These are phyloP conservation scores for Lophius americanus DNA, from an alignment of 2,797 vertebrate species.

Conservation along the genomic window DNA sequence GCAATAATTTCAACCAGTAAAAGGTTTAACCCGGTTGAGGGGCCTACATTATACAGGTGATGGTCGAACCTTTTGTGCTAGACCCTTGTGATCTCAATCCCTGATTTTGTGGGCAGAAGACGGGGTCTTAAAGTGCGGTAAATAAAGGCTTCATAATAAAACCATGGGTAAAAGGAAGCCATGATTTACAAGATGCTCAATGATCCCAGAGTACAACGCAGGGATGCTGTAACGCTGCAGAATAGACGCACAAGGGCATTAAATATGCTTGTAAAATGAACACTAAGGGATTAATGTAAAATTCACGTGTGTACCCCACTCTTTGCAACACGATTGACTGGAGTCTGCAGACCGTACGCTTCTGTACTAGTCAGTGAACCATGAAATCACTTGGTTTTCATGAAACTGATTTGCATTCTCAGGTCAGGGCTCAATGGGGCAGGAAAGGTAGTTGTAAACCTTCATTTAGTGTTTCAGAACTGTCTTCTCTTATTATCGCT, in stretches of 20 bases:
- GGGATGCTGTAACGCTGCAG: constrained; percentile 1
- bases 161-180: constrained; percentile 16
- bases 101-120: constrained; percentile 68
- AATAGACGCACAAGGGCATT: constrained; percentile 4
- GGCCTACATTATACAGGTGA: constrained; percentile 62
- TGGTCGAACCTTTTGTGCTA: constrained; percentile 69
- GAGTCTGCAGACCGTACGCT: constrained; percentile 55
- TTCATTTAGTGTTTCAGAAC: constrained; percentile 60
- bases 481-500: constrained; percentile 60
- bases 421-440: constrained; percentile 75
- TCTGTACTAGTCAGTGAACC: constrained; percentile 60
- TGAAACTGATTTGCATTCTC: constrained; percentile 67
- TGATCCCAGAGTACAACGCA: constrained; percentile 14
- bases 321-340: constrained; percentile 45
- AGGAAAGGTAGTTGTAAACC: constrained; percentile 65
- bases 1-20: constrained; percentile 34
- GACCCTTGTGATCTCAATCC: constrained; percentile 75
- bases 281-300: constrained; percentile 46
- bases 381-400: constrained; percentile 76
- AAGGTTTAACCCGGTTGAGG: constrained; percentile 62
- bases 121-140: constrained; percentile 50
- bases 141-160: constrained; percentile 48
- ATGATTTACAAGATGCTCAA: constrained; percentile 31
- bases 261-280: constrained; percentile 47
- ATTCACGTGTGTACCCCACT: constrained; percentile 31